These are phyloP conservation scores for Chitala chitala DNA, from an alignment of 2,113 vertebrate genomes.

Conservation along the genomic window DNA sequence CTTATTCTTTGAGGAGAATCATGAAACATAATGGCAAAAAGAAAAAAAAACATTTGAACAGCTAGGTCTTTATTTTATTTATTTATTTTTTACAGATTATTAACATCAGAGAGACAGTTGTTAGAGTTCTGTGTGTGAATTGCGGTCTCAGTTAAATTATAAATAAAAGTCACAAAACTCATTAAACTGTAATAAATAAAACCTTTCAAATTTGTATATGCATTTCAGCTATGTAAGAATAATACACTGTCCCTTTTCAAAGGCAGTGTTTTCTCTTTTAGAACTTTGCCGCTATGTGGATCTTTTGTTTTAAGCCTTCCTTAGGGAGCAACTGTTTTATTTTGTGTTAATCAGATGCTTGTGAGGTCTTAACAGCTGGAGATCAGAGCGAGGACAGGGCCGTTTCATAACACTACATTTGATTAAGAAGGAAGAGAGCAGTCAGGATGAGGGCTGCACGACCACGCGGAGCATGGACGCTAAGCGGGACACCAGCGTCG, in stretches of 20 bases:
- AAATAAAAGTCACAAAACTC: background rate
- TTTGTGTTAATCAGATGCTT: constrained; percentile 65
- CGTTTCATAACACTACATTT: constrained; percentile 58
- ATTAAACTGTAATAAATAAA: background rate
- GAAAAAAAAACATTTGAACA: too few species aligned
- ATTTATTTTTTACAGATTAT: background rate
- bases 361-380: constrained; percentile 40
- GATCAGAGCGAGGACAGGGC: constrained; percentile 40
- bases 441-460: constrained; percentile 47
- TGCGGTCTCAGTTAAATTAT: background rate
- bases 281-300: constrained; percentile 30
- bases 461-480: constrained; percentile 44
- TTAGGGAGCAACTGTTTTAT: constrained; percentile 43
- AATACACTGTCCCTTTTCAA: constrained; percentile 15
- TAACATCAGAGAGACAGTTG: background rate
- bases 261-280: constrained; percentile 32
- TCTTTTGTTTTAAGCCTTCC: constrained; percentile 37
- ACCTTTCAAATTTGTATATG: background rate
- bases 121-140: background rate
- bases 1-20: too few species aligned
- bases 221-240: background rate
- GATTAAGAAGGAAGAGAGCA: constrained; percentile 53
- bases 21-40: too few species aligned
- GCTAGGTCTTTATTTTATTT: too few species aligned
- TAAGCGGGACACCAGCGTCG: constrained; percentile 4